Base-by-base conservation (phyloP, 1,140 invertebrate genomes). In the Bombus picipes region DNA sequence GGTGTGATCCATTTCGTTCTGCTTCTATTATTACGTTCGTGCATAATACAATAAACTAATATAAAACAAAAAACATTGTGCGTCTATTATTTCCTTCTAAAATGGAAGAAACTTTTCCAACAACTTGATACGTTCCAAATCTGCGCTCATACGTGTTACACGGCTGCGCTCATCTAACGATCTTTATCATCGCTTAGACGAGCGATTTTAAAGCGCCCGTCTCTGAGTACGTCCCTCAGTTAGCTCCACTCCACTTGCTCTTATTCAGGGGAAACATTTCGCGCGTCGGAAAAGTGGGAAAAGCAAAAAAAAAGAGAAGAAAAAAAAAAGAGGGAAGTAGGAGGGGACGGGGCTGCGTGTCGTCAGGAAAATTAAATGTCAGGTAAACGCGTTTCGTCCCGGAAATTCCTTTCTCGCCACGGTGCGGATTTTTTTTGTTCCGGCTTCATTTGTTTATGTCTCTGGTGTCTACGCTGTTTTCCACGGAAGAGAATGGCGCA, bases 331-430 rank as follows among this genome's bases (percentile, higher is more conserved):
- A 9, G 34, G 5, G 22, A 28, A 28, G 37, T 25, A 39, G 25
- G 37, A 25, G 37, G n/a, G 62, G 37, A 34, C 15, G 34, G 9
- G 25, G 15, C 25, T 18, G 53, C 53, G 53, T 53, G 47, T 79
- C 76, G 66, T 53, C 83, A 84, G 83, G 83, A 84, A 84, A 84
- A 84, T 84, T 84, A 84, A 84, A 84, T 84, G 83, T 84, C 83
- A 70, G 66, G 76, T 79, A 84, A 84, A 84, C 83, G 83, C 75
- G 66, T 79, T 84, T 47, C 39, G 37, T 32, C 15, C 53, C 41
- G 68, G 53, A 62, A 84, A 84, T 80, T 80, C 53, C 68, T 79
- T 71, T 80, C 62, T 59, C 76, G 37, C 68, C 9, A 72, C 53
- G 34, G 37, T 12, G 39, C 28, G 66, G 32, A 25, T 47, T 62